These are phyloP conservation scores for Sinocyclocheilus anshuiensis DNA, from an alignment of 2,113 vertebrate species.

Conservation along the genomic window DNA sequence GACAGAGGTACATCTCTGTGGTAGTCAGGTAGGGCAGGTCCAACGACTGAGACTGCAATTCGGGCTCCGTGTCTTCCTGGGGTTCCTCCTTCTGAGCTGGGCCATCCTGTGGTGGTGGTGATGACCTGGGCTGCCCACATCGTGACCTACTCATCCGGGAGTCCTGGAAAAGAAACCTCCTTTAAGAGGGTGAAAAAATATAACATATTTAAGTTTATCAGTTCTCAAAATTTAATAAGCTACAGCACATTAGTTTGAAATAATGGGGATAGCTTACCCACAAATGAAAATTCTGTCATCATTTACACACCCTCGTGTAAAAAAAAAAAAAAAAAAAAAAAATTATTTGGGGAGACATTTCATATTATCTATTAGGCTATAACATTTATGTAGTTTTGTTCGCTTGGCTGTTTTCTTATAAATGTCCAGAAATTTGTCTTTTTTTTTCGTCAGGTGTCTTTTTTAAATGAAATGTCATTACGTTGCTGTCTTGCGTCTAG, in stretches of 20 bases:
- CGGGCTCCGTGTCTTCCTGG: conserved; percentile 77
- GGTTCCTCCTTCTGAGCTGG: conserved; percentile 69
- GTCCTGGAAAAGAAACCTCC: conserved; percentile 81
- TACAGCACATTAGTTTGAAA: background rate
- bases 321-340: too few relatives aligned
- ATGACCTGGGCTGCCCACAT: conserved; percentile 79
- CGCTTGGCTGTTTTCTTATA: too few relatives aligned
- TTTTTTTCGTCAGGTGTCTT: too few relatives aligned
- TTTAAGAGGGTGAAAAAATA: conserved; percentile 48
- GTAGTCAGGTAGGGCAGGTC: conserved; percentile 86
- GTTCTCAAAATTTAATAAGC: background rate
- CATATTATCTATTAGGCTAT: too few relatives aligned
- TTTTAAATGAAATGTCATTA: too few relatives aligned
- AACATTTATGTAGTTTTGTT: too few relatives aligned
- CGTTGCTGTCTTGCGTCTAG: too few relatives aligned
- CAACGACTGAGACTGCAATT: conserved; percentile 57
- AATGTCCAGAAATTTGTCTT: too few relatives aligned
- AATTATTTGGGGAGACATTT: too few relatives aligned
- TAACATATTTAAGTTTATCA: background rate
- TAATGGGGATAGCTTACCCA: background rate
- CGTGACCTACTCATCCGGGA: conserved; percentile 78
- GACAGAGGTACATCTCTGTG: conserved; percentile 88
- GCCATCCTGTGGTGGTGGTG: conserved; percentile 60
- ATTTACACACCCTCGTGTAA: background rate
- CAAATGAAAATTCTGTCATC: background rate